Evolutionary conservation across 2,113 vertebrate genomes (phyloP).

Genomic region (Pantherophis guttatus): DNA sequence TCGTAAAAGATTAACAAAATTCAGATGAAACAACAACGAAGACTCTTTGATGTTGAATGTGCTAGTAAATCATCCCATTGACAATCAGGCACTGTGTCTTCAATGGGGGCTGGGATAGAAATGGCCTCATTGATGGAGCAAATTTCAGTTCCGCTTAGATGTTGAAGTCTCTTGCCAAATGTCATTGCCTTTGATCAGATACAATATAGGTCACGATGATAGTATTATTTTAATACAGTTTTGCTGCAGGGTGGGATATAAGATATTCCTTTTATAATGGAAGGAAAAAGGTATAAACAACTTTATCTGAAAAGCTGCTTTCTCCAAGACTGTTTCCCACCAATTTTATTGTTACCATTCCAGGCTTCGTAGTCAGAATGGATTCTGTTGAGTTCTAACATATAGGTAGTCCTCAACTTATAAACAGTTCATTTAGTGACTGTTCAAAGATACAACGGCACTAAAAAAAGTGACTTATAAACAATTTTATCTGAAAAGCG

Average conservation of each 20-base stretch:
- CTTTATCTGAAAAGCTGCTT: not conserved
- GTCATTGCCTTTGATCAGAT: not conserved
- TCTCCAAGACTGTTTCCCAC: not conserved
- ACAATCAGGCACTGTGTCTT: not conserved
- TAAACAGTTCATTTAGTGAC: not conserved
- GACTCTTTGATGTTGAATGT: not conserved
- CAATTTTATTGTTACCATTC: not conserved
- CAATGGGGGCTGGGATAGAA: not conserved
- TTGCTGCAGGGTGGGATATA: conserved; percentile 33
- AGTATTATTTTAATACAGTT: not conserved
- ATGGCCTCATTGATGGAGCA: not conserved
- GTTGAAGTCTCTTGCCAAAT: not conserved
- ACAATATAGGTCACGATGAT: not conserved
- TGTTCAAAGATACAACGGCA: not conserved
- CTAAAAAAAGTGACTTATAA: not conserved
- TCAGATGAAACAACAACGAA: not conserved
- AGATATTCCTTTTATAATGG: not conserved
- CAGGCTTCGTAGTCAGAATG: not conserved
- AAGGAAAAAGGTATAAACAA: not conserved
- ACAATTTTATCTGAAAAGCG: too few species aligned
- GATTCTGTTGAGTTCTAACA: not conserved
- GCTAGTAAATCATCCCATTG: not conserved
- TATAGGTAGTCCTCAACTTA: not conserved
- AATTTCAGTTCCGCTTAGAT: not conserved
- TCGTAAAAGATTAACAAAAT: not conserved